Conservation (phyloP, 2,113 vertebrate genomes). For the Irena cyanogastra region DNA sequence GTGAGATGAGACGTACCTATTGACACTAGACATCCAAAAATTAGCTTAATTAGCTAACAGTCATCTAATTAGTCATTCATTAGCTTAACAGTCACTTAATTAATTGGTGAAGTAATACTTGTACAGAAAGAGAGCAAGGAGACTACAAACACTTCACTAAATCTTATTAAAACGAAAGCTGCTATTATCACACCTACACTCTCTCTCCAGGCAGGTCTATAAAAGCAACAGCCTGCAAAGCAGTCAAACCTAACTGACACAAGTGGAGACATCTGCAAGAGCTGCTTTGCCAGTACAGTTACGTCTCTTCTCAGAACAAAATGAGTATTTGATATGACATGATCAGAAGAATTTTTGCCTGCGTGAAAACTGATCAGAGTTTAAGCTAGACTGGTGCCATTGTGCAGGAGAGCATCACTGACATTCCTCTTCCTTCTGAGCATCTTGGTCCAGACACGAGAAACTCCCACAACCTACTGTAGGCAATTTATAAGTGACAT, state of each 20-base stretch:
- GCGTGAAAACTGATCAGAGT: neutral
- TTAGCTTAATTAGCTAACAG: neutral
- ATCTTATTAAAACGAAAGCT: constrained; percentile 21
- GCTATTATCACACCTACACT: constrained; percentile 27
- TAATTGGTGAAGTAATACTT: neutral
- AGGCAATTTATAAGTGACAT: neutral
- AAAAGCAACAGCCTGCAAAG: constrained; percentile 7
- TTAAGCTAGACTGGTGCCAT: neutral
- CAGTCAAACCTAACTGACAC: neutral
- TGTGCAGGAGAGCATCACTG: neutral
- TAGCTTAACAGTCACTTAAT: neutral
- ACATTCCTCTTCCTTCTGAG: neutral
- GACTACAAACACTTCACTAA: constrained; percentile 19
- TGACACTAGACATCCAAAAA: neutral
- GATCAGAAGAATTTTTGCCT: neutral
- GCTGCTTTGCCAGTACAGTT: neutral
- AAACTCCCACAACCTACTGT: neutral
- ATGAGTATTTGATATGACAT: neutral
- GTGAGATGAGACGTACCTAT: neutral
- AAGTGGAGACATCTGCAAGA: neutral
- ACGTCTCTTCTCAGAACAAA: neutral
- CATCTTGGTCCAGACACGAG: neutral
- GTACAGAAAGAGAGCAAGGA: neutral
- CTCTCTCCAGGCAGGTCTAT: constrained; percentile 7
- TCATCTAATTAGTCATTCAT: neutral